Evolutionary conservation across 2,888 invertebrate species (phyloP).

Genomic region (Sericinus montela): DNA sequence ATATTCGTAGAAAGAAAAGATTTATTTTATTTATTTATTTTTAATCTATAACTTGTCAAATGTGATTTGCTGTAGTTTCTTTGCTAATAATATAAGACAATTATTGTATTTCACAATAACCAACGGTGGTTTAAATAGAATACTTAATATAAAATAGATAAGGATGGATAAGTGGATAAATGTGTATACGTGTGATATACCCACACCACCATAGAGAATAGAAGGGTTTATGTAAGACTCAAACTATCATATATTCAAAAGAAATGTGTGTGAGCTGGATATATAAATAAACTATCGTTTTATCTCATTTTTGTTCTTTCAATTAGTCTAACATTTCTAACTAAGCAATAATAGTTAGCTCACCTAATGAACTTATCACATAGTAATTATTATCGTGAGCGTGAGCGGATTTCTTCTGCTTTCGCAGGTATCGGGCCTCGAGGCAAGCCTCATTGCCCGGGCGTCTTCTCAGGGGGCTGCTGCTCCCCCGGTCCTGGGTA

Average conservation of each 20-base stretch:
- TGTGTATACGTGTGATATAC: conserved; percentile 5
- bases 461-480: too few species aligned
- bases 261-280: conserved; percentile 39
- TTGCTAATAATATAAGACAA: conserved; percentile 6
- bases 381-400: too few species aligned
- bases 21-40: conserved; percentile 58
- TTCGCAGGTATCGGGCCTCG: too few species aligned
- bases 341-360: background rate
- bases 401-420: too few species aligned
- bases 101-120: conserved; percentile 2
- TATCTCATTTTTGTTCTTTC: conserved; percentile 10
- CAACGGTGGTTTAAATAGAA: conserved; percentile 3
- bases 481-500: too few species aligned
- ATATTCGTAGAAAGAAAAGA: conserved; percentile 42
- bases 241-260: conserved; percentile 15
- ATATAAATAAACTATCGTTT: conserved; percentile 23
- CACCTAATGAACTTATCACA: too few species aligned
- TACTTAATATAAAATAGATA: background rate
- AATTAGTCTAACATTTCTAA: background rate
- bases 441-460: too few species aligned
- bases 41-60: conserved; percentile 21
- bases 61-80: conserved; percentile 18
- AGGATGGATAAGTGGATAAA: too few species aligned
- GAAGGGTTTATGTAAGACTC: background rate
- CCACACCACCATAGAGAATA: background rate